These are phyloP conservation scores for Galagoides demidoff DNA, from an alignment of 2,797 vertebrate species.

Conservation along the genomic window DNA sequence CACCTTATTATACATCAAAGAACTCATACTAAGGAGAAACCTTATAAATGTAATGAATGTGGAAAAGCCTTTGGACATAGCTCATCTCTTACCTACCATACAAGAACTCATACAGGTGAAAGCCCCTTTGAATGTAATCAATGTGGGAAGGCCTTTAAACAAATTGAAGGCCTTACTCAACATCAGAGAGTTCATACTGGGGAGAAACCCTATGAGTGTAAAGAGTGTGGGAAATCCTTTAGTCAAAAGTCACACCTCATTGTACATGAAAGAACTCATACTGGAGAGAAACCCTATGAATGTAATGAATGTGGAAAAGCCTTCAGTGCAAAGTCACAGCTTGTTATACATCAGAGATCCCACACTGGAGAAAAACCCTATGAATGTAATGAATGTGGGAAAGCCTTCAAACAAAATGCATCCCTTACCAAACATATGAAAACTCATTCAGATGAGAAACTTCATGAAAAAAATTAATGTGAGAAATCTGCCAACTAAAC, in stretches of 20 bases:
- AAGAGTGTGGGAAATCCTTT: constrained; percentile 81
- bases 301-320: constrained; percentile 78
- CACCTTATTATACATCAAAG: constrained; percentile 79
- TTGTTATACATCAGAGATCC: constrained; percentile 78
- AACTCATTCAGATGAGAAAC: constrained; percentile 69
- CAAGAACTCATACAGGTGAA: constrained; percentile 79
- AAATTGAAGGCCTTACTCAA: constrained; percentile 78
- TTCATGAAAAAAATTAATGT: constrained; percentile 26
- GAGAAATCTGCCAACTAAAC: neutral
- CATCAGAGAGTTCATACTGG: constrained; percentile 81
- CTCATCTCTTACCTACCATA: constrained; percentile 80
- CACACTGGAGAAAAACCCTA: constrained; percentile 80
- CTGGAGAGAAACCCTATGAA: constrained; percentile 78
- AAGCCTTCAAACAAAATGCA: constrained; percentile 77
- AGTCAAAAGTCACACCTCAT: constrained; percentile 80
- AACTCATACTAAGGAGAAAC: constrained; percentile 81
- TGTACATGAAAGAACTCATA: constrained; percentile 78
- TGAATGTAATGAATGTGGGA: constrained; percentile 76
- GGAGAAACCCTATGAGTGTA: constrained; percentile 81
- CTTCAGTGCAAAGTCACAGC: constrained; percentile 77
- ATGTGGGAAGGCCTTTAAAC: constrained; percentile 80
- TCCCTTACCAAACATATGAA: constrained; percentile 80
- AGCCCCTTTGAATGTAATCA: constrained; percentile 81
- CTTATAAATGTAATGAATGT: constrained; percentile 79
- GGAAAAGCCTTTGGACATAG: constrained; percentile 80